phyloP scores from a whole-genome alignment of 2,888 invertebrate genomes.

The Pemphredon lugubris region DNA sequence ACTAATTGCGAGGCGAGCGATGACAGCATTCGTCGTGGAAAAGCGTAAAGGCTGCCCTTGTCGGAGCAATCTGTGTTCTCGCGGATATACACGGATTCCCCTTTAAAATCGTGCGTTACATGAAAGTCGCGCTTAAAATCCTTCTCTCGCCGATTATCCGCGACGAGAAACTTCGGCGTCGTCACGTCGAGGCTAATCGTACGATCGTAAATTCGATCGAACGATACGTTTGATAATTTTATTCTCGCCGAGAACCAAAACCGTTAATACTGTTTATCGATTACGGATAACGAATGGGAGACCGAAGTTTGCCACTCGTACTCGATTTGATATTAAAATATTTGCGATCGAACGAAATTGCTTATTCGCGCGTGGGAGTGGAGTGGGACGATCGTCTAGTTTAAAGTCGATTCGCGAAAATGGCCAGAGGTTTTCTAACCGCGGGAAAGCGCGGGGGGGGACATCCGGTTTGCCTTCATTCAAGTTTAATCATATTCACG shows the following conservation, averaged over 20 bases:
- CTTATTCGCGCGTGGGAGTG: no score
- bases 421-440: conserved; percentile 22
- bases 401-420: conserved; percentile 21
- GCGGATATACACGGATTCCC: conserved; percentile 1
- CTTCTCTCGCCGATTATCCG: conserved; percentile 16
- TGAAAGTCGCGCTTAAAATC: conserved; percentile 1
- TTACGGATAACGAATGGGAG: not conserved
- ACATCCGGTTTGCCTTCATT: conserved; percentile 41
- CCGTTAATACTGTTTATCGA: not conserved
- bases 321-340: not conserved
- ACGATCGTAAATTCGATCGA: not conserved
- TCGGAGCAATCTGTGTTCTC: conserved; percentile 34
- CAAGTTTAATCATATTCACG: conserved; percentile 65
- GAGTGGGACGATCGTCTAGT: conserved; percentile 5
- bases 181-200: no score
- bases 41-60: conserved; percentile 50
- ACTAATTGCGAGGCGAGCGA: conserved; percentile 70
- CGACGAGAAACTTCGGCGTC: not conserved
- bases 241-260: no score
- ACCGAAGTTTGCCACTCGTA: not conserved
- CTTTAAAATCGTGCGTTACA: not conserved
- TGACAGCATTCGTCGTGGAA: conserved; percentile 66
- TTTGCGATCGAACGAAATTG: conserved; percentile 17
- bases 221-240: not conserved
- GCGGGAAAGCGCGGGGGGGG: not conserved